These are phyloP conservation scores for Todus mexicanus DNA, from an alignment of 2,797 vertebrate species.

Conservation along the genomic window DNA sequence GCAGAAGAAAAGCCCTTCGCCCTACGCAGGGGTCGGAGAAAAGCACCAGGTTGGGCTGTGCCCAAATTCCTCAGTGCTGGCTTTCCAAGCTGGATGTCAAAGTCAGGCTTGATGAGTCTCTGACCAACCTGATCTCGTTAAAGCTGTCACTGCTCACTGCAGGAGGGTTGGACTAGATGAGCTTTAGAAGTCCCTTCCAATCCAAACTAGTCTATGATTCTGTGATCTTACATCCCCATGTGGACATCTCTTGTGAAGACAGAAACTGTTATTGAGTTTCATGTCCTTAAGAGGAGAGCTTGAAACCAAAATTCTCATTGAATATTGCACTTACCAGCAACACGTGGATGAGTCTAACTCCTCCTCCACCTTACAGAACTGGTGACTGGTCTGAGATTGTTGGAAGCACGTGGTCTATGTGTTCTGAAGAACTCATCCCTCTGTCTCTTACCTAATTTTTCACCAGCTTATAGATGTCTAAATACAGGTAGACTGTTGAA, in stretches of 20 bases:
- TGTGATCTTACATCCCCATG: no score
- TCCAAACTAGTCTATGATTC: no score
- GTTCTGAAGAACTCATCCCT: background rate
- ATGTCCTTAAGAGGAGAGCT: background rate
- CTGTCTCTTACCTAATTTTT: background rate
- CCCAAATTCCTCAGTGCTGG: background rate
- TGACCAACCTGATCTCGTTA: no score
- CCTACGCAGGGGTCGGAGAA: background rate
- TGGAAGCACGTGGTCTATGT: background rate
- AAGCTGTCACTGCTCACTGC: no score
- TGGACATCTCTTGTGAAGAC: background rate
- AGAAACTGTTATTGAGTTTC: background rate
- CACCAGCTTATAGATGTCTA: background rate
- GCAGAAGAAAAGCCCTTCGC: background rate
- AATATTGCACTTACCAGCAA: background rate
- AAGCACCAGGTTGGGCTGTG: background rate
- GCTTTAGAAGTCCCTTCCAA: no score
- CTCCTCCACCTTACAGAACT: background rate
- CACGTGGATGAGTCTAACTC: background rate
- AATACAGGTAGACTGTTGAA: background rate
- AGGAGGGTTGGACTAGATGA: no score
- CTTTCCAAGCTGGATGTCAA: background rate
- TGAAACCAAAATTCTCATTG: background rate
- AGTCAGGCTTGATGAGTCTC: no score
- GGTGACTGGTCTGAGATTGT: background rate